Evolutionary conservation across 2,113 vertebrate species (phyloP).

Genomic region (Indri indri): DNA sequence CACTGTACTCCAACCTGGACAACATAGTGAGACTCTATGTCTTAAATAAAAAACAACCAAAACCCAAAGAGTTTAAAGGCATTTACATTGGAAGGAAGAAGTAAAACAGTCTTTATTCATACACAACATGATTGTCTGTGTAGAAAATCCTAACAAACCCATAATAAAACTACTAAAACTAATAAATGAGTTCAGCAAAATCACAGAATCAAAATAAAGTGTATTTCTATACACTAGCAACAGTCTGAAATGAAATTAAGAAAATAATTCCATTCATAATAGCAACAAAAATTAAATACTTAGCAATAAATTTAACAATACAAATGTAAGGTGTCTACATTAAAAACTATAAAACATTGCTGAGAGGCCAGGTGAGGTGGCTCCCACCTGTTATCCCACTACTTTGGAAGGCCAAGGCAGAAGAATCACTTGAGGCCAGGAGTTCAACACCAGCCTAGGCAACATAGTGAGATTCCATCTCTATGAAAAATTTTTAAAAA

Average conservation of each 20-base stretch:
- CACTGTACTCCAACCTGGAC: not conserved
- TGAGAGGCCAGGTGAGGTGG: not conserved
- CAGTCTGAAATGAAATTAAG: not conserved
- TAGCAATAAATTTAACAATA: constrained; percentile 1
- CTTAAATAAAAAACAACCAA: too few relatives aligned
- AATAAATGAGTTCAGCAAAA: not conserved
- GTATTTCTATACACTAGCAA: not conserved
- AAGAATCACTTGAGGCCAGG: too few relatives aligned
- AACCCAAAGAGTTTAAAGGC: too few relatives aligned
- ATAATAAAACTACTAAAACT: not conserved
- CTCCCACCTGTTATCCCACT: not conserved
- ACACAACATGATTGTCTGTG: not conserved
- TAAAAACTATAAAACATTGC: constrained; percentile 9
- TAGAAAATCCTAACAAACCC: not conserved
- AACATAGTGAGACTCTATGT: not conserved
- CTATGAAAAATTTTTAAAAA: too few relatives aligned
- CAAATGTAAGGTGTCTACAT: not conserved
- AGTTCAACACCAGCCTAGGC: too few relatives aligned
- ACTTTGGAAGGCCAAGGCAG: too few relatives aligned
- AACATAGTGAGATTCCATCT: too few relatives aligned
- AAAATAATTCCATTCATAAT: not conserved
- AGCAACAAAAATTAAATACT: not conserved
- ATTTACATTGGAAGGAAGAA: too few relatives aligned
- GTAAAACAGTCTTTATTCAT: too few relatives aligned
- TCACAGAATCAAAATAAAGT: not conserved